phyloP scores from a whole-genome alignment of 2,888 invertebrate species.

The Caenorhabditis becei region DNA sequence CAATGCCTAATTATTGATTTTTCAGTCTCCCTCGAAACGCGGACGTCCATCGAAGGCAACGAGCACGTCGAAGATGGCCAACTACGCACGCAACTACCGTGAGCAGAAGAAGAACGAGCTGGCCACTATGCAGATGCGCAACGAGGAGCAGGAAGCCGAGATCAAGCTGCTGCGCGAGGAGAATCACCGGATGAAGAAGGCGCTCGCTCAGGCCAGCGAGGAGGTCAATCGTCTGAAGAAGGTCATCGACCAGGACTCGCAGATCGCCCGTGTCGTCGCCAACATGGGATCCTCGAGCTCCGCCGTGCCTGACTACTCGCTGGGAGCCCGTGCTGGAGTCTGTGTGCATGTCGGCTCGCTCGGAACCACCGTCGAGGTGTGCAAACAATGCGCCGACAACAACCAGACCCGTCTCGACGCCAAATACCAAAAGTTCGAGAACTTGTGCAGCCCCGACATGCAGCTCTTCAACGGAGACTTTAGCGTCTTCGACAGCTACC shows the following conservation, averaged over 20 bases:
- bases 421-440: conserved; percentile 26
- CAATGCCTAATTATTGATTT: conserved; percentile 2
- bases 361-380: conserved; percentile 60
- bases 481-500: conserved; percentile 38
- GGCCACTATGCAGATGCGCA: conserved; percentile 30
- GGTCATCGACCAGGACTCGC: conserved; percentile 60
- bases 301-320: neutral
- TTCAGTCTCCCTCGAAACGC: conserved; percentile 54
- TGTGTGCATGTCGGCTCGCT: conserved; percentile 55
- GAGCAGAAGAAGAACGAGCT: conserved; percentile 72
- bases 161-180: conserved; percentile 43
- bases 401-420: conserved; percentile 28
- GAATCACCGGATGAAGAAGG: conserved; percentile 41
- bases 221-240: conserved; percentile 47
- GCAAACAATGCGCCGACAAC: conserved; percentile 56
- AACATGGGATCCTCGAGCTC: conserved; percentile 37
- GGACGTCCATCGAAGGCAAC: conserved; percentile 69
- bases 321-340: conserved; percentile 45
- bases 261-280: conserved; percentile 64
- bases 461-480: conserved; percentile 58
- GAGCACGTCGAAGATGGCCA: conserved; percentile 72
- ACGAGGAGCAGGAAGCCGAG: conserved; percentile 59
- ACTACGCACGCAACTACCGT: conserved; percentile 74
- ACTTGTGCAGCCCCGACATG: neutral
- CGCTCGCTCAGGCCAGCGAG: conserved; percentile 21